These are phyloP conservation scores for cat (Felis catus) DNA, from an alignment of 2,113 vertebrate species.

Conservation along the genomic window DNA sequence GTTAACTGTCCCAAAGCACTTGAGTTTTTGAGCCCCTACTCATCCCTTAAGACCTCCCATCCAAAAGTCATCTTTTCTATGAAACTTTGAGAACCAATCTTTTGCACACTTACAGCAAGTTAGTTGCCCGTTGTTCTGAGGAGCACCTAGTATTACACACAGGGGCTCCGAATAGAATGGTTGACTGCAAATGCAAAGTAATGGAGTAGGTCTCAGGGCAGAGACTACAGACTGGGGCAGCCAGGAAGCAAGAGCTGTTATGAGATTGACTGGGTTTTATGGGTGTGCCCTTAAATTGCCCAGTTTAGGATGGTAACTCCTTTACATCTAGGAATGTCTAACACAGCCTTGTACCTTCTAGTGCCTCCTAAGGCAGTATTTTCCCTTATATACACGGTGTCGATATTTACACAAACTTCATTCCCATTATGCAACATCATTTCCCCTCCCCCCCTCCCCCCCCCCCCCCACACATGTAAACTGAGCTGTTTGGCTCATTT, in stretches of 20 bases:
- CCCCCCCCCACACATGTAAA: neutral
- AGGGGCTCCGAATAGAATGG: neutral
- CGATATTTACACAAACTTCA: constrained; percentile 34
- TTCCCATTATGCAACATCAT: neutral
- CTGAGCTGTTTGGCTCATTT: constrained; percentile 22
- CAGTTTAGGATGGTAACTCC: neutral
- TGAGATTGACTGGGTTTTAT: neutral
- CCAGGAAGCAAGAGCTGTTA: constrained; percentile 19
- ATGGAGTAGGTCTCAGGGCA: neutral
- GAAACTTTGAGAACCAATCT: neutral
- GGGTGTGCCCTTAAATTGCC: neutral
- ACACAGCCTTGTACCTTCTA: neutral
- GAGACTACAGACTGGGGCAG: neutral
- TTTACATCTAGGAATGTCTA: neutral
- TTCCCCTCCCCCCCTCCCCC: too few species aligned
- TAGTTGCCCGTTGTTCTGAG: neutral
- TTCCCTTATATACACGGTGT: neutral
- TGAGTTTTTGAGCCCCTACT: neutral
- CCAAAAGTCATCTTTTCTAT: neutral
- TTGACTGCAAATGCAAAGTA: neutral
- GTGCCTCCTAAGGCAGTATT: neutral
- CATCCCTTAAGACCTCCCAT: neutral
- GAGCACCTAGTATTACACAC: neutral
- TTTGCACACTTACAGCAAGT: neutral
- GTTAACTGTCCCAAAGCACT: neutral